Base-by-base conservation (phyloP, 2,113 vertebrate species). In the Nothobranchius kuhntae region DNA sequence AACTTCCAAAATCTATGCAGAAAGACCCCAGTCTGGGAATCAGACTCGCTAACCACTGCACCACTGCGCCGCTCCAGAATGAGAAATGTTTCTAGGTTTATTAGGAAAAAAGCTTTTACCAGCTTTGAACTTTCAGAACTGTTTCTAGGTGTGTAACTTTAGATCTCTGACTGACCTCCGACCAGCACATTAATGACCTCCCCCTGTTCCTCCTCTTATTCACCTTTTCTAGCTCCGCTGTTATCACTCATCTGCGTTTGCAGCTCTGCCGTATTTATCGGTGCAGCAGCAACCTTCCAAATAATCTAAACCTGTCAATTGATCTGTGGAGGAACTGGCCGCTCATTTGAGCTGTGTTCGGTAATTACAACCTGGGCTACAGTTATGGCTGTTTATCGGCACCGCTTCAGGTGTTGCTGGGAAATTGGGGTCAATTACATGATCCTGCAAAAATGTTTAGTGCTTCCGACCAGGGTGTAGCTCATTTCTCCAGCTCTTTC, bases 331-430 rank as follows among this genome's bases (percentile, higher is more conserved):
- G 67, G 80, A 81, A 79, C 77, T 69, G 68, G 79, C 87, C 84
- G 82, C 87, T 87, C 89, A 88, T 87, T 73, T 21, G 45, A 72
- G 64, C 52, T 13, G n/a, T 42, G 8, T 50, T 64, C 70, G 73
- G 88, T 93, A 94, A 94, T 94, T 93, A 92, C 90, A 87, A 79
- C 89, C 81, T 73, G 79, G 78, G 86, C 83, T 80, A 59, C 68
- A 89, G 88, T 92, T 92, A 93, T 91, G 87, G 80, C 73, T 88
- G 90, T 91, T 80, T 90, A 87, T 93, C 88, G 86, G 83, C 90
- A 88, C 78, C 60, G 73, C 84, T 82, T 76, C 75, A 50, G 89
- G 89, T 91, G 91, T 75, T 45, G 84, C 86, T 78, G 68, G 46
- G 81, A 87, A 86, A 90, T 86, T 71, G 53, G 69, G 87, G 73